Evolutionary conservation across 2,888 invertebrate species (phyloP).

Genomic region (Drosophila crucigera): DNA sequence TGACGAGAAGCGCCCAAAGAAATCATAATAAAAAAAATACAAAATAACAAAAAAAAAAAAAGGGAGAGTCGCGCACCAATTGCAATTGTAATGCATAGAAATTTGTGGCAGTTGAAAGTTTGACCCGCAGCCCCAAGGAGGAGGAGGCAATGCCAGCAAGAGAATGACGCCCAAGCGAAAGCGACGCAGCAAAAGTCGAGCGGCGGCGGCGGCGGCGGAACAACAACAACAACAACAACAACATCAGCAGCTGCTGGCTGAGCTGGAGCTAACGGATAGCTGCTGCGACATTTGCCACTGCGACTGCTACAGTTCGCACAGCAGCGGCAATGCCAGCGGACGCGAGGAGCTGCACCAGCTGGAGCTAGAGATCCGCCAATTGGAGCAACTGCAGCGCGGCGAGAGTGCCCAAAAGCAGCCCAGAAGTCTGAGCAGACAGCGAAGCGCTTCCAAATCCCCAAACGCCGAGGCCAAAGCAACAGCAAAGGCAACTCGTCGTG

Average conservation of each 20-base stretch:
- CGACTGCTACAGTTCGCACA: conserved; percentile 83
- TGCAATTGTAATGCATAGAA: conserved; percentile 27
- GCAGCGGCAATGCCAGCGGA: conserved; percentile 62
- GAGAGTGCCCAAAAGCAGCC: conserved; percentile 41
- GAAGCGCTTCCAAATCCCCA: conserved; percentile 50
- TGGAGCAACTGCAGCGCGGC: conserved; percentile 56
- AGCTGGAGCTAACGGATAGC: conserved; percentile 76
- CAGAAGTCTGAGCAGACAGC: conserved; percentile 25
- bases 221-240: conserved; percentile 71
- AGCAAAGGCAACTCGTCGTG: conserved; percentile 31
- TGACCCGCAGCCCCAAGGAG: conserved; percentile 43
- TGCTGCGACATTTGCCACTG: conserved; percentile 84
- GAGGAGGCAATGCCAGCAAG: conserved; percentile 14
- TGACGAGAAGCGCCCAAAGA: conserved; percentile 14
- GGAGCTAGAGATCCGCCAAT: conserved; percentile 40
- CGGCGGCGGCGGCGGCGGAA: conserved; percentile 38
- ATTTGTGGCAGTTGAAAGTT: conserved; percentile 60
- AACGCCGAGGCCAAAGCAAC: conserved; percentile 21
- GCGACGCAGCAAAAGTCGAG: conserved; percentile 64
- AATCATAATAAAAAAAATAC: not conserved
- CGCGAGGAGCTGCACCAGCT: conserved; percentile 41
- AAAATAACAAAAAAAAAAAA: not conserved
- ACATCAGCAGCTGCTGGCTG: conserved; percentile 75
- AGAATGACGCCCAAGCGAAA: conserved; percentile 69
- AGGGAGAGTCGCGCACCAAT: conserved; percentile 15